Percentiles rank a stretch among this genome's conserved stretches.
Evolutionary conservation across 2,113 vertebrate genomes (phyloP).

Genomic region (Calyptomena viridis): DNA sequence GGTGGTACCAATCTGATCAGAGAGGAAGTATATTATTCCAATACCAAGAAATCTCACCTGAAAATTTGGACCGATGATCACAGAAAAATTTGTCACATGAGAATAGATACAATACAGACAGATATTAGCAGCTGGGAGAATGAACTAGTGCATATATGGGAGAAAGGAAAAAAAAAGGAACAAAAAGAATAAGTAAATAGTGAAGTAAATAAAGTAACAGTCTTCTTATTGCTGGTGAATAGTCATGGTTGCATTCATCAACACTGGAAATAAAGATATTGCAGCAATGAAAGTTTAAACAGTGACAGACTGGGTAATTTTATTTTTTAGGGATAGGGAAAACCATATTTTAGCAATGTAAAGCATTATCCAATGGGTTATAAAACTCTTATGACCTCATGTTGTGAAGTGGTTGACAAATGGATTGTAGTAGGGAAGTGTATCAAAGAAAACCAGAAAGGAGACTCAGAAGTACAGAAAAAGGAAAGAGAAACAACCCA

Average conservation of each 20-base stretch:
- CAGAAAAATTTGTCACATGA: not conserved
- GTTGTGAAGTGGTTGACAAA: not conserved
- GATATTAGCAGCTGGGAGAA: not conserved
- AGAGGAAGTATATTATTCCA: not conserved
- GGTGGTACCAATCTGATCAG: not conserved
- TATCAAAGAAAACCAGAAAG: not conserved
- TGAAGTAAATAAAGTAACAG: not conserved
- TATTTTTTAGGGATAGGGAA: not conserved
- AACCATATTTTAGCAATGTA: not conserved
- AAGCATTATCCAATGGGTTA: not conserved
- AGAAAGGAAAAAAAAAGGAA: not conserved
- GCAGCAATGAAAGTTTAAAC: not conserved
- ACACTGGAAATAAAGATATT: not conserved
- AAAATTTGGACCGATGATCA: not conserved
- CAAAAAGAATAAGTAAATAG: not conserved
- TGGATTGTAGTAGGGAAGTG: not conserved
- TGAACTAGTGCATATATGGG: not conserved
- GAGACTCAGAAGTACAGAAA: not conserved
- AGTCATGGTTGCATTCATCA: not conserved
- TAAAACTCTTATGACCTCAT: constrained; percentile 13
- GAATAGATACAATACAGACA: not conserved
- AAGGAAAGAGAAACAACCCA: not conserved
- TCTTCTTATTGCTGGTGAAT: not conserved
- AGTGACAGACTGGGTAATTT: not conserved
- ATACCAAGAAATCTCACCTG: not conserved